A percentile compares a stretch with the other conserved stretches of the same genome.
phyloP scores from a whole-genome alignment of 1,140 invertebrate genomes.

The Physella acuta region DNA sequence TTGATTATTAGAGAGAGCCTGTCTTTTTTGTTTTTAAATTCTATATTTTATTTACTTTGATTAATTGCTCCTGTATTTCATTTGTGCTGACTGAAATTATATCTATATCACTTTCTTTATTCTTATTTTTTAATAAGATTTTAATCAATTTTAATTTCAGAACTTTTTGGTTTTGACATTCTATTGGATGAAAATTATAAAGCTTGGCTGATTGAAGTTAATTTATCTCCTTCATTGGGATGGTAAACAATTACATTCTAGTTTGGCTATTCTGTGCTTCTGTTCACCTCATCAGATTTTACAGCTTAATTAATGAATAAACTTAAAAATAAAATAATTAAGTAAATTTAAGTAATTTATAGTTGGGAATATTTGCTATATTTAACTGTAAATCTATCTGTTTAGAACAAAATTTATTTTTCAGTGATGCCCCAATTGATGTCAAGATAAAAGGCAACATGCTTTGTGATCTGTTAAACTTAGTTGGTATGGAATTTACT shows the following conservation, averaged over 20 bases:
- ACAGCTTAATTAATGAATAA: neutral
- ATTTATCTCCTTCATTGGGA: conserved; percentile 18
- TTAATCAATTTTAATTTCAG: too few relatives aligned
- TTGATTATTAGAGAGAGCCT: too few relatives aligned
- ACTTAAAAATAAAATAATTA: neutral
- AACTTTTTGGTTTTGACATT: conserved; percentile 16
- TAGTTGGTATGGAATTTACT: conserved; percentile 14
- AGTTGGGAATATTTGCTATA: neutral
- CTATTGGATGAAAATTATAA: conserved; percentile 19
- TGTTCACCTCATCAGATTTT: neutral
- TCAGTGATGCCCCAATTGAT: conserved; percentile 11
- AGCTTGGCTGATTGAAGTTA: conserved; percentile 12
- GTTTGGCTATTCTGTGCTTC: neutral
- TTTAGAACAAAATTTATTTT: too few relatives aligned
- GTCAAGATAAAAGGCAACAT: conserved; percentile 14
- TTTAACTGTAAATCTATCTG: too few relatives aligned
- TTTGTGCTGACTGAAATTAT: too few relatives aligned
- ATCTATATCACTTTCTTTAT: too few relatives aligned
- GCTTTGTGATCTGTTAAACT: conserved; percentile 13
- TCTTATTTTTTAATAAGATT: too few relatives aligned
- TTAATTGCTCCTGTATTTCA: too few relatives aligned
- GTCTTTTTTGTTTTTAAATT: too few relatives aligned
- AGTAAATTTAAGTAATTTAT: neutral
- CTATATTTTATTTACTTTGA: too few relatives aligned
- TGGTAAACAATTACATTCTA: conserved; percentile 5